Base-by-base conservation (phyloP, 1,140 invertebrate species). In the Centruroides sculpturatus region DNA sequence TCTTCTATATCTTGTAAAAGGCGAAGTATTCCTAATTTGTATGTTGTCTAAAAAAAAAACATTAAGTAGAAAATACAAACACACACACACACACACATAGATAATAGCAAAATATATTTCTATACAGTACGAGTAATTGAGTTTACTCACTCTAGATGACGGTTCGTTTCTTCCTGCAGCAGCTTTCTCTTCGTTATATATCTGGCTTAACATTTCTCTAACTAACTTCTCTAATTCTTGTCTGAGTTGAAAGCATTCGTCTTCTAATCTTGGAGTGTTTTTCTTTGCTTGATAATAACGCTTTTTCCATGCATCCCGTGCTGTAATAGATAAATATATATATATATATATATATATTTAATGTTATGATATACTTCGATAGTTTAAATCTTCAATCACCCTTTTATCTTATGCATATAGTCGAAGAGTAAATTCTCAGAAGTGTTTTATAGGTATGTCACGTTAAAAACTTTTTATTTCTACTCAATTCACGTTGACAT, bases 1-100 rank as follows among this genome's bases (percentile, higher is more conserved):
- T 78, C 76, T 65, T 79, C 76, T 47, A 76, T 73, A 67, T 78
- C 76, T 70, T 78, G 75, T 60, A 77, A 69, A 12, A 77, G 70
- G 62, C 72, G 65, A 35, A 75, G 73, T 36, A 74, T 74, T 70
- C 76, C 74, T 64, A 77, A 74, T 62, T 75, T 73, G 64, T 73
- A 74, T 66, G 68, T 71, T 55, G 66, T 66, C 67, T 70, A 41
- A 3, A 41, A 41, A 41, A 41, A 41, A 41, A 41, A 5, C 8
- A 41, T 41, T 0, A 41, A 41, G 5, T 41, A 41, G 3, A 41
- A 41, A 41, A 41, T 2, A 1, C 5, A 56, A 54, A 23, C 23
- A 47, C 47, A 57, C 61, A 59, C 12, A 0, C 8, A 6, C 5
- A 5, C n/a, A 10, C 34, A 11, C 34, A 55, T n/a, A n/a, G n/a